phyloP scores from a whole-genome alignment of 2,113 vertebrate species.

The Chloropsis cyanopogon region DNA sequence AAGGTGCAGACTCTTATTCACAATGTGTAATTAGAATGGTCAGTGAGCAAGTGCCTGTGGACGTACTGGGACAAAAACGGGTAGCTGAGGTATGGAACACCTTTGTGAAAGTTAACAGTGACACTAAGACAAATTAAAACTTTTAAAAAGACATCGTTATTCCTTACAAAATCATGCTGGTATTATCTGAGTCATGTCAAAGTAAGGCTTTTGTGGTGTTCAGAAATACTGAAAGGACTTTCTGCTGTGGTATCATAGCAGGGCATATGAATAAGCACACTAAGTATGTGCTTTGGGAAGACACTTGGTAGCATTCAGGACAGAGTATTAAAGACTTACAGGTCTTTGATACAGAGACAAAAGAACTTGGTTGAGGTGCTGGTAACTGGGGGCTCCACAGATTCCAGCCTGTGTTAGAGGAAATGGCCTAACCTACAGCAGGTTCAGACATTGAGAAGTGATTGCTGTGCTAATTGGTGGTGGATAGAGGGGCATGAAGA shows the following conservation, averaged over 20 bases:
- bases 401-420: not conserved
- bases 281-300: not conserved
- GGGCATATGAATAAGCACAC: not conserved
- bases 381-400: not conserved
- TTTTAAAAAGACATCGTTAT: not conserved
- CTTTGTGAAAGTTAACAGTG: not conserved
- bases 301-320: not conserved
- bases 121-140: not conserved
- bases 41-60: not conserved
- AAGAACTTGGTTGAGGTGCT: not conserved
- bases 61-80: conserved; percentile 26
- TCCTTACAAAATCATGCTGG: not conserved
- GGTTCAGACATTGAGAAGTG: not conserved
- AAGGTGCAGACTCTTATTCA: not conserved
- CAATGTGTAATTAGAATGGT: not conserved
- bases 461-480: not conserved
- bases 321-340: not conserved
- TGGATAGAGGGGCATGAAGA: not conserved
- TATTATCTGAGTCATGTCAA: not conserved
- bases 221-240: not conserved
- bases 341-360: not conserved
- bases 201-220: not conserved
- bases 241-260: not conserved
- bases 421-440: not conserved
- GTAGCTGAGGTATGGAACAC: conserved; percentile 53